phyloP scores from a whole-genome alignment of 2,888 invertebrate species.

The Mythimna ferrago region DNA sequence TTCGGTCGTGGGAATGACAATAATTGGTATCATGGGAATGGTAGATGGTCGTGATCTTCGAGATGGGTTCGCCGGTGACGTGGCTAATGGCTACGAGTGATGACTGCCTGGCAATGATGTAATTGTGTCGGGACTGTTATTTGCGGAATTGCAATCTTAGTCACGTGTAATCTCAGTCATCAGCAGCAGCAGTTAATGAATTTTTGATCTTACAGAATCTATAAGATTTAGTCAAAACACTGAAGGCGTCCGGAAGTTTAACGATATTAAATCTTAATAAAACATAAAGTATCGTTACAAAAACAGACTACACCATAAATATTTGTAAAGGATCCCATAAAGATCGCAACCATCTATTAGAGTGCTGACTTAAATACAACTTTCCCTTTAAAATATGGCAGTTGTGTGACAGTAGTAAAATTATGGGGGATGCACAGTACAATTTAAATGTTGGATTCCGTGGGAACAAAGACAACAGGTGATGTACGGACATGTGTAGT shows the following conservation, averaged over 20 bases:
- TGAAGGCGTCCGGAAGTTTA: not conserved
- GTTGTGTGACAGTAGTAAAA: slow-evolving; percentile 53
- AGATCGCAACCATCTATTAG: slow-evolving; percentile 33
- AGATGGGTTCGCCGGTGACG: slow-evolving; percentile 69
- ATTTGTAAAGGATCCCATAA: slow-evolving; percentile 42
- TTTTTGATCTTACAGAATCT: not conserved
- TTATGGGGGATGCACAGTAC: slow-evolving; percentile 55
- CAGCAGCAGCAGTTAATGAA: not conserved
- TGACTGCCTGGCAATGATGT: slow-evolving; percentile 54
- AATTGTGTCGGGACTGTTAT: slow-evolving; percentile 49
- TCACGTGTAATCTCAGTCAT: slow-evolving; percentile 29
- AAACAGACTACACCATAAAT: slow-evolving; percentile 35
- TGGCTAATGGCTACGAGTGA: slow-evolving; percentile 60
- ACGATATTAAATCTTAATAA: not conserved
- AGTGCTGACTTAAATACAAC: slow-evolving; percentile 46
- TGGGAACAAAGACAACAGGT: slow-evolving; percentile 87
- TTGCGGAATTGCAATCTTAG: slow-evolving; percentile 43
- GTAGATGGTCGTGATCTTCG: slow-evolving; percentile 75
- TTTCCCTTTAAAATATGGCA: slow-evolving; percentile 60
- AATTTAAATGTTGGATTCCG: slow-evolving; percentile 69
- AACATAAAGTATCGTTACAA: slow-evolving; percentile 7
- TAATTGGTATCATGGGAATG: slow-evolving; percentile 80
- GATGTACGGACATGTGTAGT: slow-evolving; percentile 84
- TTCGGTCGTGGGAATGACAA: slow-evolving; percentile 80
- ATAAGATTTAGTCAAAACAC: not conserved